Base-by-base conservation (phyloP, 2,113 vertebrate species). In the Gymnobelideus leadbeateri region DNA sequence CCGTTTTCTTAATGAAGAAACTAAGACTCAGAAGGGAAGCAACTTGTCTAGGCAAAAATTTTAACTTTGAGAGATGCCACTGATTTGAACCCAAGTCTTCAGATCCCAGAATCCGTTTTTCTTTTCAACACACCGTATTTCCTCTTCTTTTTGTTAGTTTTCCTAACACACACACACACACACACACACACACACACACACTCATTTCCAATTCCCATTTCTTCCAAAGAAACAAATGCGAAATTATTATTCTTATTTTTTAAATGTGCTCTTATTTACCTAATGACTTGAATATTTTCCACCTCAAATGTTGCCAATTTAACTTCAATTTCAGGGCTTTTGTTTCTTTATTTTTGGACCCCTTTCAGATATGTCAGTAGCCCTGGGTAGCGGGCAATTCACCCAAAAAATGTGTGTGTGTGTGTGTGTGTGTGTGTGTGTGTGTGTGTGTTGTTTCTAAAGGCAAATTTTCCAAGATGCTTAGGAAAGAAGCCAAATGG, bases 241-340 rank as follows among this genome's bases (percentile, higher is more conserved):
- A 47, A 37, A 51, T 50, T 54, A 43, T 91, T 92, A 91, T 37
- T 8, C 84, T 92, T 96, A 93, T 91, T 90, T 96, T 94, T 28
- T 57, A 89, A 50, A 12, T 57, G 52, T 89, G 26, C 2, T 95
- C 94, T 92, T 8, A 9, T 89, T 57, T 52, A 47, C 92, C 77
- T 7, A 94, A 47, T 46, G 51, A 46, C 31, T 28, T 95, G 21
- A 91, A 43, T 92, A 0, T 91, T 95, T 94, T 95, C 8, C 89
- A 96, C 3, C 10, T 97, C 24, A 91, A 84, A 84, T 91, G 1
- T 46, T 51, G 24, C 91, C 31, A 53, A 0, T 52, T 54, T 49
- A 49, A 51, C n/a, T 91, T 92, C 68, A 14, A 1, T 91, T 94
- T 96, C 4, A 90, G 55, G 12, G 1, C 84, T 23, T 77, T 4